Percentiles rank a stretch among this genome's conserved stretches.
phyloP scores from a whole-genome alignment of 2,113 vertebrate genomes.

The Myocastor coypus region DNA sequence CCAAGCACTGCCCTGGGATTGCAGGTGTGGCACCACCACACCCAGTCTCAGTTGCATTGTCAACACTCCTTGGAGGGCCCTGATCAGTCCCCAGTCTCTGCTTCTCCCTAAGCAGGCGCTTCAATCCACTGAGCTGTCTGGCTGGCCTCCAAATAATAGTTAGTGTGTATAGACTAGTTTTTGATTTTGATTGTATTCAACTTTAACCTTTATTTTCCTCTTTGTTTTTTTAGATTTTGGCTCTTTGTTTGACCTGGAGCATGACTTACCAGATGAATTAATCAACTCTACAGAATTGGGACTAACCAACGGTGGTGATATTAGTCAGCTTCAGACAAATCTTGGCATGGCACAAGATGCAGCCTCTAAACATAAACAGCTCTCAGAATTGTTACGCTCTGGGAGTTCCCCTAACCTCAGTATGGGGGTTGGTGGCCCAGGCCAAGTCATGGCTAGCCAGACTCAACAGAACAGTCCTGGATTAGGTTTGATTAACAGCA shows the following conservation, averaged over 20 bases:
- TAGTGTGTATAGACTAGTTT: conserved; percentile 13
- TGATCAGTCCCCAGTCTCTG: too few relatives aligned
- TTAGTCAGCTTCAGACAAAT: conserved; percentile 94
- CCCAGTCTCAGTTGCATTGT: too few relatives aligned
- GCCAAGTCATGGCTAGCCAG: conserved; percentile 87
- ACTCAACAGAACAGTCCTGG: conserved; percentile 89
- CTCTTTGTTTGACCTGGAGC: conserved; percentile 97
- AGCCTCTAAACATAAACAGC: conserved; percentile 98
- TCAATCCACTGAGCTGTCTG: too few relatives aligned
- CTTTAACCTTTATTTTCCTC: conserved; percentile 73
- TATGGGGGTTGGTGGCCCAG: conserved; percentile 89
- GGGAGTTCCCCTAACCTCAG: conserved; percentile 91
- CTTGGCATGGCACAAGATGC: conserved; percentile 95
- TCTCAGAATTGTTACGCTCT: conserved; percentile 95
- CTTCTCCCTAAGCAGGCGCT: too few relatives aligned
- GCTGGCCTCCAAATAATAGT: neutral
- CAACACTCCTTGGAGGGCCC: too few relatives aligned
- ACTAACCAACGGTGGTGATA: conserved; percentile 94
- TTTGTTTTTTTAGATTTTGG: conserved; percentile 93
- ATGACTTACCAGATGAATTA: conserved; percentile 98
- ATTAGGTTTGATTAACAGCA: conserved; percentile 90
- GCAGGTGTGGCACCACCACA: too few relatives aligned
- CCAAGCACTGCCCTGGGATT: too few relatives aligned
- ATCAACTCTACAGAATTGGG: conserved; percentile 96
- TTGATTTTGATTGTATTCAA: conserved; percentile 51